These are phyloP conservation scores for Sebastes vulpes DNA, from an alignment of 2,797 vertebrate genomes.

Conservation along the genomic window DNA sequence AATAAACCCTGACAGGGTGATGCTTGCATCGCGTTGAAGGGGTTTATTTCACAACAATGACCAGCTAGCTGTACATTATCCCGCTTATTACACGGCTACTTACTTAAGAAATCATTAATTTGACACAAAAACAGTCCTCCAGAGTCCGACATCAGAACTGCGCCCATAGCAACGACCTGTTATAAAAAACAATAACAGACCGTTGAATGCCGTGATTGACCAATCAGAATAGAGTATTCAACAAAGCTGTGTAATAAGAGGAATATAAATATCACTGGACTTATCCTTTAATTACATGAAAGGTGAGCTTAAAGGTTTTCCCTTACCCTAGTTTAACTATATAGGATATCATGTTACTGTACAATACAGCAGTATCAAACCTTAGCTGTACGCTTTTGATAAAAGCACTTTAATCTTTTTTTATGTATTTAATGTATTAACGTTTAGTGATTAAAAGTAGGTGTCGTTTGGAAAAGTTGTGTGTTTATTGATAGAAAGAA, in stretches of 20 bases:
- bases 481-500: conserved; percentile 4
- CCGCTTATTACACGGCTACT: no score
- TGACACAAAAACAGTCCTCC: no score
- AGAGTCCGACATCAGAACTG: no score
- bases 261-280: not conserved
- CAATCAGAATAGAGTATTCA: no score
- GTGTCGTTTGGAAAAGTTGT: conserved; percentile 10
- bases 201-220: no score
- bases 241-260: not conserved
- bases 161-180: no score
- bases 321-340: not conserved
- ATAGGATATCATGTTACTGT: conserved; percentile 29
- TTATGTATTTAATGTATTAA: conserved; percentile 44
- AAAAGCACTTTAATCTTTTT: conserved; percentile 51
- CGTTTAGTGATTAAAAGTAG: conserved; percentile 51
- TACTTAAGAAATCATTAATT: no score
- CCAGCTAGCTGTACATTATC: no score
- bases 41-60: no score
- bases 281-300: not conserved
- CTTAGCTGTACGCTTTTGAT: conserved; percentile 28
- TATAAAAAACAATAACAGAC: no score
- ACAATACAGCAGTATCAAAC: conserved; percentile 14
- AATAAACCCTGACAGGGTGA: no score
- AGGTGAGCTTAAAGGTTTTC: not conserved
- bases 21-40: no score